Evolutionary conservation across 2,888 invertebrate species (phyloP).

Genomic region (Caprella mutica): DNA sequence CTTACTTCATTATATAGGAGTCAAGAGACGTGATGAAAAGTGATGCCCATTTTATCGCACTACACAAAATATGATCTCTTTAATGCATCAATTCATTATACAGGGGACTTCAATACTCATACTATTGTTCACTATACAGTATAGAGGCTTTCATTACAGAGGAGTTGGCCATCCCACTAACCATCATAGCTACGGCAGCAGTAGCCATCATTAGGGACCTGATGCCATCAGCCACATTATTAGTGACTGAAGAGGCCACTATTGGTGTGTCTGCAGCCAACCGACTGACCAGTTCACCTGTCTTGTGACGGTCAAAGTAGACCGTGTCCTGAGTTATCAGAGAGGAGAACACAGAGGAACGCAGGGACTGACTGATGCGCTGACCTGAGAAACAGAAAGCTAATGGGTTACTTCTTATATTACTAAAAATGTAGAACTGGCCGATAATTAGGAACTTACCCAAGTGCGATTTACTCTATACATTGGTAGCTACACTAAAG

Average conservation of each 20-base stretch:
- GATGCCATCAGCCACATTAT: slow-evolving; percentile 88
- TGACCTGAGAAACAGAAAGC: slow-evolving; percentile 55
- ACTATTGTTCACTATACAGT: too few relatives aligned
- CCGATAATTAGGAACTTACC: slow-evolving; percentile 23
- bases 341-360: slow-evolving; percentile 63
- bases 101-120: too few relatives aligned
- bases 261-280: slow-evolving; percentile 79
- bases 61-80: too few relatives aligned
- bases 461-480: too few relatives aligned
- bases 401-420: too few relatives aligned
- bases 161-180: slow-evolving; percentile 13
- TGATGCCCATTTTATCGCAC: too few relatives aligned
- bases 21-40: too few relatives aligned
- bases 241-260: slow-evolving; percentile 81
- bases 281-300: slow-evolving; percentile 84
- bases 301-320: slow-evolving; percentile 80
- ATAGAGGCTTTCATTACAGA: too few relatives aligned
- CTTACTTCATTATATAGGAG: too few relatives aligned
- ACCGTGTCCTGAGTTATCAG: slow-evolving; percentile 77
- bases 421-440: slow-evolving; percentile 19
- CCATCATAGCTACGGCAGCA: slow-evolving; percentile 66
- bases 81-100: too few relatives aligned
- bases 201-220: slow-evolving; percentile 73
- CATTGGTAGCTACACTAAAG: not conserved
- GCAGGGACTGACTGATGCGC: slow-evolving; percentile 67